A percentile compares a stretch with the other conserved stretches of the same genome.
Conservation (phyloP, 53 echinoderm and acorn worm species). For the Echinometra lucunter region DNA sequence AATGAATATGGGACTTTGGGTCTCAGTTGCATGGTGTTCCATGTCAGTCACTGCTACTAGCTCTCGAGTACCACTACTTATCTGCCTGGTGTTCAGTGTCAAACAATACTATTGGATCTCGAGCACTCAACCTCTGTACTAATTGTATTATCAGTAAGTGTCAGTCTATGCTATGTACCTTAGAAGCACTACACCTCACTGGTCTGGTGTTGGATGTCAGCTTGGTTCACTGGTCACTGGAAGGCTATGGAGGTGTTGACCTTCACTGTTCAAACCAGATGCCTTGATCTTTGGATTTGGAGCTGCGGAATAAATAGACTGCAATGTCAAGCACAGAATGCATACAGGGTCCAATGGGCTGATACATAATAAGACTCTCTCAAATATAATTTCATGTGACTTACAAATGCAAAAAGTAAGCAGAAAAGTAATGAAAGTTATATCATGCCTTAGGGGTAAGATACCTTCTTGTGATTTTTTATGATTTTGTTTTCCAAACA, state of each 20-base stretch:
- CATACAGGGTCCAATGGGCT: neutral
- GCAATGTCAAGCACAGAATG: neutral
- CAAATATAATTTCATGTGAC: neutral
- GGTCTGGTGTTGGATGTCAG: neutral
- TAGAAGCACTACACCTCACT: neutral
- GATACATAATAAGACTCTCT: neutral
- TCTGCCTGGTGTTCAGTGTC: neutral
- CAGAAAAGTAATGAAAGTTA: too few species aligned
- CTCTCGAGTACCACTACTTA: neutral
- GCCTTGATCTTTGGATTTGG: constrained; percentile 80
- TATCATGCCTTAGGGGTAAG: too few species aligned
- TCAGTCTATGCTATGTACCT: neutral
- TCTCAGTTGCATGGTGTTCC: neutral
- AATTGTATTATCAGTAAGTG: neutral
- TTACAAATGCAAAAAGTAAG: neutral
- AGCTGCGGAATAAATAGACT: constrained; percentile 31
- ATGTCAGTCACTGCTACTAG: neutral
- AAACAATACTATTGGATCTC: neutral
- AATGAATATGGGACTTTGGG: neutral
- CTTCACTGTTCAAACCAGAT: constrained; percentile 33
- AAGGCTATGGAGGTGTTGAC: neutral
- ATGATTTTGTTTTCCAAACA: neutral
- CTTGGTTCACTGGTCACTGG: neutral
- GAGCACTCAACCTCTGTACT: neutral
- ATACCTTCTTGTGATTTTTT: too few species aligned